Percentiles rank a stretch among this genome's conserved stretches.
These are phyloP conservation scores for Drosophila paranaensis DNA, from an alignment of 2,888 invertebrate species.

Conservation along the genomic window DNA sequence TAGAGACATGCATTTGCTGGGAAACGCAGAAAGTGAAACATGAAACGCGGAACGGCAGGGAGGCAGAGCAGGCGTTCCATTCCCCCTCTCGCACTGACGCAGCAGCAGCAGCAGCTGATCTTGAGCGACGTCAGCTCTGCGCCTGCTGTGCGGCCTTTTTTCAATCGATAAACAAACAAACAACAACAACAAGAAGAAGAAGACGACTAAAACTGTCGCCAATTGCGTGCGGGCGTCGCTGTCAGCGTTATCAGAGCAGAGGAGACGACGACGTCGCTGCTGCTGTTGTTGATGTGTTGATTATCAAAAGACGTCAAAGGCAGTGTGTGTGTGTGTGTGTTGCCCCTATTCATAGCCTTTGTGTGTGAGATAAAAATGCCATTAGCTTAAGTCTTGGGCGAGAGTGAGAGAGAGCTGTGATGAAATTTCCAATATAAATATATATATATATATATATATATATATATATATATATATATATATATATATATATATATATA, in stretches of 20 bases:
- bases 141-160: conserved; percentile 42
- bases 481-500: no score
- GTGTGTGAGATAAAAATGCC: conserved; percentile 50
- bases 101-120: conserved; percentile 54
- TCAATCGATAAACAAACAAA: conserved; percentile 66
- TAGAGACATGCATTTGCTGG: background rate
- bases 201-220: conserved; percentile 37
- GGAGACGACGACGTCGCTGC: conserved; percentile 4
- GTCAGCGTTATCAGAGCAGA: conserved; percentile 48
- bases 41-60: background rate
- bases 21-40: conserved; percentile 33
- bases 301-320: conserved; percentile 64
- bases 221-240: conserved; percentile 54
- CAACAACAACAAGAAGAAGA: conserved; percentile 18
- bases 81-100: conserved; percentile 20
- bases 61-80: background rate
- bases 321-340: conserved; percentile 25
- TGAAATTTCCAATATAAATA: conserved; percentile 51
- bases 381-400: conserved; percentile 35
- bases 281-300: conserved; percentile 51
- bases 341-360: conserved; percentile 27
- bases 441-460: conserved; percentile 15
- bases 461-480: conserved; percentile 5
- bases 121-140: conserved; percentile 39
- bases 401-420: conserved; percentile 7